Percentiles rank a stretch among this genome's conserved stretches.
Conservation (phyloP, 92 coral and sea anemone genomes). For the Diadumene lineata region DNA sequence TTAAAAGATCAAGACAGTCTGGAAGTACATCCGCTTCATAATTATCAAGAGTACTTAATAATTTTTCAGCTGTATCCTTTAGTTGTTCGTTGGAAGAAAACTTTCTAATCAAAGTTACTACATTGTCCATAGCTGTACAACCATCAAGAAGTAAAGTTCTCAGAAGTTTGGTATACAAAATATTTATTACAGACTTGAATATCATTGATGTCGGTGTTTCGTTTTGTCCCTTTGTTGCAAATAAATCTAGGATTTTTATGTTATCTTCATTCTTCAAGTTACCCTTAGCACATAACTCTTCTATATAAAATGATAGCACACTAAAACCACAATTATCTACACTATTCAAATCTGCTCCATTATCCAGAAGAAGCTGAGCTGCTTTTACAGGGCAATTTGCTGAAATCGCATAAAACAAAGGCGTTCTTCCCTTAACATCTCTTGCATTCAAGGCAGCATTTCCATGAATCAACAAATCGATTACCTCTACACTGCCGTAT, state of each 20-base stretch:
- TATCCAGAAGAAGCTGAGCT: not conserved
- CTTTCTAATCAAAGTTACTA: not conserved
- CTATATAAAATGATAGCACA: not conserved
- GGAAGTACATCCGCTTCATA: not conserved
- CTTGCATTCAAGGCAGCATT: constrained; percentile 6
- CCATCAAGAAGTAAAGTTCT: not conserved
- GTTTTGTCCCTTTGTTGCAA: not conserved
- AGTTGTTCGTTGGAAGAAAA: not conserved
- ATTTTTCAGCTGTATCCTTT: no score
- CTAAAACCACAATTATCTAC: not conserved
- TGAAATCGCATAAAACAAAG: constrained; percentile 3
- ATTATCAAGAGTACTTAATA: no score
- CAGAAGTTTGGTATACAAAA: not conserved
- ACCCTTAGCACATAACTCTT: not conserved
- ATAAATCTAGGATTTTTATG: not conserved
- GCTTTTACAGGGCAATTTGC: not conserved
- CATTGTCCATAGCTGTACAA: not conserved
- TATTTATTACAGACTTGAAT: not conserved
- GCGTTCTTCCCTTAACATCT: not conserved
- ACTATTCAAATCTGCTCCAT: constrained; percentile 8
- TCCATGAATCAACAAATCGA: not conserved
- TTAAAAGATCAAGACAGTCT: not conserved
- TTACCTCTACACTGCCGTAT: no score
- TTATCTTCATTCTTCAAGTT: not conserved
- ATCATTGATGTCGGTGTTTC: no score